Conservation (phyloP, 2,113 vertebrate genomes). For the Crotalus horridus region DNA sequence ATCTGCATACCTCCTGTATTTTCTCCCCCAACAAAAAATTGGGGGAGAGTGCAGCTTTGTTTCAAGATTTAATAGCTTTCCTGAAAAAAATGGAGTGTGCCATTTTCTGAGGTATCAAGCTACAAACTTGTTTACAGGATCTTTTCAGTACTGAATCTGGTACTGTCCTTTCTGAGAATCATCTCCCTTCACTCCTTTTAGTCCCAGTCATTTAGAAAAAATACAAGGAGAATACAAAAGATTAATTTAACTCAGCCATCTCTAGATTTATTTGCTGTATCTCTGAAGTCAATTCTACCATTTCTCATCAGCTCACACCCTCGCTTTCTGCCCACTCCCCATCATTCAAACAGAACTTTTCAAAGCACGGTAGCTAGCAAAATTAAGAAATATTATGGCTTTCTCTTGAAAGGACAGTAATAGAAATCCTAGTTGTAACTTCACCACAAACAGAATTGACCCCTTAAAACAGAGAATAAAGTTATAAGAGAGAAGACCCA, state of each 20-base stretch:
- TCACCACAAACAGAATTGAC: too few species aligned
- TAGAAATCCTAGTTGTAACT: neutral
- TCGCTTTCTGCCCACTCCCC: neutral
- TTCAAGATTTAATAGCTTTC: neutral
- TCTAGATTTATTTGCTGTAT: neutral
- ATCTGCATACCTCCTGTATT: neutral
- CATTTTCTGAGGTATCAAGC: neutral
- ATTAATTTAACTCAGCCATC: neutral
- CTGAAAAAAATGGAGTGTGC: neutral
- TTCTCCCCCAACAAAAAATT: neutral
- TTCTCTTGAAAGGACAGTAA: rapidly evolving
- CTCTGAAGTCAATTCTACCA: neutral
- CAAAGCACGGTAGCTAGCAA: neutral
- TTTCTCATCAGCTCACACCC: neutral
- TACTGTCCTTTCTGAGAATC: neutral
- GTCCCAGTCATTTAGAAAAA: neutral
- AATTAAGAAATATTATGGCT: rapidly evolving
- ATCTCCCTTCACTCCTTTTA: neutral
- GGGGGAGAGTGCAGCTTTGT: neutral
- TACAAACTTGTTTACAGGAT: neutral
- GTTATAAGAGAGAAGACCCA: rapidly evolving
- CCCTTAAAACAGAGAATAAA: neutral
- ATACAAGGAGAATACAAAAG: neutral
- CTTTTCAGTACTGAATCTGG: neutral
- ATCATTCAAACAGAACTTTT: neutral